Conservation (phyloP, 2,113 vertebrate genomes). For the Bubo scandiacus region DNA sequence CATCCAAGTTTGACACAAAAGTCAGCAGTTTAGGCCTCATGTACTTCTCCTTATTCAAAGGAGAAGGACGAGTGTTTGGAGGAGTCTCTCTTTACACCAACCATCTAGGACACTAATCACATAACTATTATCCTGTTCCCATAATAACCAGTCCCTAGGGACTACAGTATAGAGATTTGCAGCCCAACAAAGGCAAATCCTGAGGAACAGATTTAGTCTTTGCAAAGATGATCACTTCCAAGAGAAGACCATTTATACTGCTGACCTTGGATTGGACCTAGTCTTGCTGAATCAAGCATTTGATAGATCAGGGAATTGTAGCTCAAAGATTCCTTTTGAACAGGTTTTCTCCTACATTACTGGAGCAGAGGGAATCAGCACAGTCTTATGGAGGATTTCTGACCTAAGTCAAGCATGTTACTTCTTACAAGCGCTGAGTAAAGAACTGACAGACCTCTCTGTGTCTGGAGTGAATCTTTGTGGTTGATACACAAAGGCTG, state of each 20-base stretch:
- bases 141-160: background rate
- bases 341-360: background rate
- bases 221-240: background rate
- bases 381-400: background rate
- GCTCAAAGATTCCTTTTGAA: background rate
- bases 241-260: background rate
- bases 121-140: background rate
- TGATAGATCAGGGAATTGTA: background rate
- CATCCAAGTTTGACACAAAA: background rate
- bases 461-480: background rate
- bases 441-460: background rate
- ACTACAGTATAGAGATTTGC: accelerated
- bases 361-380: background rate
- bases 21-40: background rate
- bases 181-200: background rate
- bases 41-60: background rate
- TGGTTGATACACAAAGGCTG: background rate
- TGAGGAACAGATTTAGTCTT: background rate
- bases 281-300: background rate
- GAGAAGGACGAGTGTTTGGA: background rate
- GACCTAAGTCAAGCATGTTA: background rate
- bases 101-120: background rate
- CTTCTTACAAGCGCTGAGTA: background rate
- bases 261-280: background rate
- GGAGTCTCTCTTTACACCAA: background rate